A percentile compares a stretch with the other conserved stretches of the same genome.
Conservation (phyloP, 2,888 invertebrate genomes). For the Stramonita haemastoma region DNA sequence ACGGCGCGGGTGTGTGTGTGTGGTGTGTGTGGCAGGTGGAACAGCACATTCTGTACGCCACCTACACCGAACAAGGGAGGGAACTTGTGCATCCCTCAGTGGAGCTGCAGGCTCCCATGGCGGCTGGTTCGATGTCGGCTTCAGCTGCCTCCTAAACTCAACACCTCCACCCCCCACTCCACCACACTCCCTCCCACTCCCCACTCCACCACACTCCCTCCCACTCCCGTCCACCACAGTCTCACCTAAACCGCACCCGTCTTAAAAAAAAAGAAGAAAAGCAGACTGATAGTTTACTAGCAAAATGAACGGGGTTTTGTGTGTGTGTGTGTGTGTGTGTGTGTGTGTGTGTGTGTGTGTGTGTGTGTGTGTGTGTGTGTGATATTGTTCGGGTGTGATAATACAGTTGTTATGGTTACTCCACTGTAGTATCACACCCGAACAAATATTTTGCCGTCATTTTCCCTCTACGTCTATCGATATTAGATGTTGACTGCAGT, state of each 20-base stretch:
- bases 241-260: too few species aligned
- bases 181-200: not conserved
- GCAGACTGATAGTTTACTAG: too few species aligned
- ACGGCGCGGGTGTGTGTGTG: not conserved
- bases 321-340: not conserved
- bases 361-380: not conserved
- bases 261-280: too few species aligned
- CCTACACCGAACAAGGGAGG: conserved; percentile 31
- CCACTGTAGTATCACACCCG: too few species aligned
- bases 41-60: conserved; percentile 30
- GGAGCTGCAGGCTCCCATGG: conserved; percentile 25
- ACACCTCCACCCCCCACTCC: not conserved
- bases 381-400: too few species aligned
- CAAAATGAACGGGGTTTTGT: not conserved
- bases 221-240: too few species aligned
- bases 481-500: too few species aligned
- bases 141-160: conserved; percentile 2
- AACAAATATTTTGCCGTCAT: too few species aligned
- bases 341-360: not conserved
- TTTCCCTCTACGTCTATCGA: too few species aligned
- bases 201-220: not conserved
- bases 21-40: conserved; percentile 28
- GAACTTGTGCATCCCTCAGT: conserved; percentile 19
- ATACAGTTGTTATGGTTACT: too few species aligned
- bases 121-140: conserved; percentile 31